These are phyloP conservation scores for Poeciliopsis prolifica DNA, from an alignment of 2,113 vertebrate species.

Conservation along the genomic window DNA sequence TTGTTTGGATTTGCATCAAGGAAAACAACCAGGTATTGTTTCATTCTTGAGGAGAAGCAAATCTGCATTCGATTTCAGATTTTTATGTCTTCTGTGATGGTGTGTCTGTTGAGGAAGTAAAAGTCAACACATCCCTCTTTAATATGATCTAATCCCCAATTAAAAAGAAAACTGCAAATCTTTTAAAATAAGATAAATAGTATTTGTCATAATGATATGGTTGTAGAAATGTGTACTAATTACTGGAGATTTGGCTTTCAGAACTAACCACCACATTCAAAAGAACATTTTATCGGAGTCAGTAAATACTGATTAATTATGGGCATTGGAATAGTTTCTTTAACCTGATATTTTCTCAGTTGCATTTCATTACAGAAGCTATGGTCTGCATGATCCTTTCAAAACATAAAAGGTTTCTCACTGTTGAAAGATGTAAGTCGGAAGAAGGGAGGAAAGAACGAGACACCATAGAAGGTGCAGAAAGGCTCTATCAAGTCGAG, in stretches of 20 bases:
- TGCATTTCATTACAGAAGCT: neutral
- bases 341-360: neutral
- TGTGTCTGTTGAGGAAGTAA: neutral
- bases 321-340: neutral
- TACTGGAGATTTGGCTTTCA: neutral
- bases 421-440: neutral
- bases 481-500: neutral
- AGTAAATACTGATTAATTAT: neutral
- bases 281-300: neutral
- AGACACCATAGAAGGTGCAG: neutral
- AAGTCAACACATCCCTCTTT: neutral
- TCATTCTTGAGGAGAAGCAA: conserved; percentile 42
- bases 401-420: neutral
- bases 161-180: neutral
- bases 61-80: conserved; percentile 47
- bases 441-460: neutral
- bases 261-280: neutral
- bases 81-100: conserved; percentile 59
- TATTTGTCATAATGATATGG: too few relatives aligned
- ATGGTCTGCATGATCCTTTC: neutral
- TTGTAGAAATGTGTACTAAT: neutral
- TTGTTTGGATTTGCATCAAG: conserved; percentile 65
- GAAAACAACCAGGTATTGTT: conserved; percentile 67
- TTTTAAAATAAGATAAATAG: neutral
- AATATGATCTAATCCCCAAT: neutral